Conservation (phyloP, 2,888 invertebrate genomes). For the Teinopalpus imperialis region DNA sequence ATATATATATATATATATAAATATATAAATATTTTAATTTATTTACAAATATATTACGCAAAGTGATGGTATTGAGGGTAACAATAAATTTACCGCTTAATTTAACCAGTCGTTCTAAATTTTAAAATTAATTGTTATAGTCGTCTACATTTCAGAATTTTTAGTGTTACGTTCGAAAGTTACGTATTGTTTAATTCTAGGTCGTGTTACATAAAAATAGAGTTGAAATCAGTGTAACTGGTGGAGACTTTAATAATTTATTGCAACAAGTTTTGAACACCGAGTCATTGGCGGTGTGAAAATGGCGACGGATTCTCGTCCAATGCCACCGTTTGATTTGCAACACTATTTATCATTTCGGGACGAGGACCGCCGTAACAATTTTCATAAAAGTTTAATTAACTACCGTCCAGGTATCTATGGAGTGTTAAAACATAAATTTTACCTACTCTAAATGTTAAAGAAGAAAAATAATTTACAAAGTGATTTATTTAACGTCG, state of each 20-base stretch:
- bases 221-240: slow-evolving; percentile 13
- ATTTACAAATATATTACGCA: too few species aligned
- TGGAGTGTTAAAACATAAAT: slow-evolving; percentile 2
- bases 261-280: slow-evolving; percentile 27
- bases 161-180: slow-evolving; percentile 10
- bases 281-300: slow-evolving; percentile 24
- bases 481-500: too few species aligned
- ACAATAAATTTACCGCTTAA: too few species aligned
- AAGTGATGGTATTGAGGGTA: too few species aligned
- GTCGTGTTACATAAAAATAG: slow-evolving; percentile 6
- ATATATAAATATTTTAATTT: too few species aligned
- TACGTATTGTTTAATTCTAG: background rate
- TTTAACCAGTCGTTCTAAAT: slow-evolving; percentile 15
- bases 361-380: slow-evolving; percentile 38
- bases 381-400: slow-evolving; percentile 57
- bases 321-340: slow-evolving; percentile 9
- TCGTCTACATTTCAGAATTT: slow-evolving; percentile 16
- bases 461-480: background rate
- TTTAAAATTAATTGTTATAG: slow-evolving; percentile 21
- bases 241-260: slow-evolving; percentile 23
- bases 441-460: background rate
- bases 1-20: too few species aligned
- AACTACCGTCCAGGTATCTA: slow-evolving; percentile 29
- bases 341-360: slow-evolving; percentile 39
- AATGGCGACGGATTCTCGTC: slow-evolving; percentile 11